Conservation (phyloP, 2,888 invertebrate species). For the Coleophora flavipennella region DNA sequence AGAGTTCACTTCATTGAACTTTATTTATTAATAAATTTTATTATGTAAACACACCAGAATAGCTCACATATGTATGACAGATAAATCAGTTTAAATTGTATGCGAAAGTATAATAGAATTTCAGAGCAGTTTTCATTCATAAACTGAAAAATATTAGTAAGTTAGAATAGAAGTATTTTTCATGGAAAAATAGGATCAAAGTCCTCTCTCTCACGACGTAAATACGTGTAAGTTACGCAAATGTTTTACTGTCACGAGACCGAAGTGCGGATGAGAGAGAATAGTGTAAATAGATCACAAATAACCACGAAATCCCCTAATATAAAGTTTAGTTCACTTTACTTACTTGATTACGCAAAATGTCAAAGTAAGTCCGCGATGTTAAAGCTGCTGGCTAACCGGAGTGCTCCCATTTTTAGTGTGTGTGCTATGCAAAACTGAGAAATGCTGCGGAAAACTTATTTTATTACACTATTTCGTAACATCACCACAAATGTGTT, state of each 20-base stretch:
- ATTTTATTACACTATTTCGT: conserved; percentile 39
- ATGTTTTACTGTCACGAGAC: not conserved
- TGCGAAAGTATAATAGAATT: too few relatives aligned
- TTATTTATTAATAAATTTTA: too few relatives aligned
- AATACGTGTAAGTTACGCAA: not conserved
- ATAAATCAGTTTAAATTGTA: too few relatives aligned
- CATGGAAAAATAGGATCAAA: not conserved
- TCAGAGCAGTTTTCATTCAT: too few relatives aligned
- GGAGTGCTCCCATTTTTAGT: conserved; percentile 15
- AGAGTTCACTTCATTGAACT: too few relatives aligned
- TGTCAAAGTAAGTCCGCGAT: not conserved
- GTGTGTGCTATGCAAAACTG: conserved; percentile 20
- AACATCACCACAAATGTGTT: conserved; percentile 18
- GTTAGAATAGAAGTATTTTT: conserved; percentile 13
- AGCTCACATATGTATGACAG: too few relatives aligned
- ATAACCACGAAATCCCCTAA: conserved; percentile 6
- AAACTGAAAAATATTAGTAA: not conserved
- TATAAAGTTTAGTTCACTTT: not conserved
- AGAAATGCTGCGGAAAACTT: conserved; percentile 24
- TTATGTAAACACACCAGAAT: too few relatives aligned
- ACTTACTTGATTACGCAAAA: not conserved
- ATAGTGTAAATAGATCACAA: too few relatives aligned
- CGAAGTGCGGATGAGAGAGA: conserved; percentile 1
- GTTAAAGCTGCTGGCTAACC: conserved; percentile 10
- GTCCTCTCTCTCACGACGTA: not conserved